phyloP scores from a whole-genome alignment of 2,797 vertebrate species.

The Chelon labrosus region DNA sequence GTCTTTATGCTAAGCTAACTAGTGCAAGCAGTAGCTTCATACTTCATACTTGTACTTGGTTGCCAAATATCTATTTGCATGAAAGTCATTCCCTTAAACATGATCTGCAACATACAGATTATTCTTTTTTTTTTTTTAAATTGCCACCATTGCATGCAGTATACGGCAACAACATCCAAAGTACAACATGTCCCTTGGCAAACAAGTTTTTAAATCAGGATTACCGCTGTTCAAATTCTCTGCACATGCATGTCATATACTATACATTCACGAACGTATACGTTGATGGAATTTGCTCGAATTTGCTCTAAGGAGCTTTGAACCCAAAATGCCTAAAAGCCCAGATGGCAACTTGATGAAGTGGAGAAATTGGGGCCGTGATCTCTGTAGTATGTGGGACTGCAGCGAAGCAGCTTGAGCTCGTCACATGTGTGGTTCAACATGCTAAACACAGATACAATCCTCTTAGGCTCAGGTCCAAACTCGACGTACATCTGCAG shows the following conservation, averaged over 20 bases:
- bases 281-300: slow-evolving; percentile 33
- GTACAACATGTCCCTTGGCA: slow-evolving; percentile 15
- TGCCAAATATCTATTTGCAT: no score
- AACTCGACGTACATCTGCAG: slow-evolving; percentile 59
- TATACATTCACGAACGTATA: slow-evolving; percentile 28
- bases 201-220: slow-evolving; percentile 49
- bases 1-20: no score
- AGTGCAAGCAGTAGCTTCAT: no score
- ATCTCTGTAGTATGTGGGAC: slow-evolving; percentile 35
- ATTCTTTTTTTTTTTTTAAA: no score
- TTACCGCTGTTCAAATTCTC: slow-evolving; percentile 21
- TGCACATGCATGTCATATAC: background rate
- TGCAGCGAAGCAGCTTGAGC: slow-evolving; percentile 41
- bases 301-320: slow-evolving; percentile 53
- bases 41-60: no score
- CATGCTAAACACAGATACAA: slow-evolving; percentile 48
- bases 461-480: slow-evolving; percentile 74
- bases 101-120: no score
- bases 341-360: slow-evolving; percentile 65
- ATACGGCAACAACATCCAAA: background rate
- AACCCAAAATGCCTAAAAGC: slow-evolving; percentile 33
- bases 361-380: slow-evolving; percentile 49
- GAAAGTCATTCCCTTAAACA: no score
- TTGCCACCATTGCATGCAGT: background rate
- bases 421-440: slow-evolving; percentile 31